Evolutionary conservation across 2,888 invertebrate species (phyloP), one percentile per base, ranked within the genome.

Genomic region (Papilio elwesi): DNA sequence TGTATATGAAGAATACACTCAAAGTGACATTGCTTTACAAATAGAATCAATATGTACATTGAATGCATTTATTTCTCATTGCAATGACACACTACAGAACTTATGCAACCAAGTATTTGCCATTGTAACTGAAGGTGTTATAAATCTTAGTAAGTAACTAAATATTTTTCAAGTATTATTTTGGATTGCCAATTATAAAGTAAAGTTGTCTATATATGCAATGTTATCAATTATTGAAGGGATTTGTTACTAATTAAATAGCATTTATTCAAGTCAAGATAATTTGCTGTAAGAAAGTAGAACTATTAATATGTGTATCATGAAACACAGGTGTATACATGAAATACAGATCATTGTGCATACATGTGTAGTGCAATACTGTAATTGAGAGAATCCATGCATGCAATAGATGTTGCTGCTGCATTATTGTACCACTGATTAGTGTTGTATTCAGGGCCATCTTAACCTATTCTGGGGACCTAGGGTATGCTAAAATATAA

Each of bases 101-200:
- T 90, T 97, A 13, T 94, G 98, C 77, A 95, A 95, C 74, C 98
- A 98, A 90, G 89, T 98, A 66, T 95, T 96, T 82, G 96, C 96
- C 4, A 93, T 97, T 67, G 95, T 95, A 79, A 93, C 92, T 67
- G 94, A 94, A 81, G 94, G 90, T 73, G 79, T 88, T 62, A 82
- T 93, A 55, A 92, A 91, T 78, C 80, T 92, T n/a, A 87, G 93
- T 93, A 87, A 88, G 90, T 78, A 38, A 51, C 12, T 52, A 65
- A 48, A 49, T 13, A 26, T 13, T 51, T 70, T 49, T 68, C 9
- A 26, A 26, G 26, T 26, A 1, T 2, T 26, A n/a, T n/a, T n/a
- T n/a, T n/a, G n/a, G n/a, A n/a, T n/a, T n/a, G n/a, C 26, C 26
- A 2, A 26, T 26, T 26, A 26, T 4, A 26, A 26, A 26, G 4